These are phyloP conservation scores for Limenitis camilla DNA, from an alignment of 2,888 invertebrate genomes.

Conservation along the genomic window DNA sequence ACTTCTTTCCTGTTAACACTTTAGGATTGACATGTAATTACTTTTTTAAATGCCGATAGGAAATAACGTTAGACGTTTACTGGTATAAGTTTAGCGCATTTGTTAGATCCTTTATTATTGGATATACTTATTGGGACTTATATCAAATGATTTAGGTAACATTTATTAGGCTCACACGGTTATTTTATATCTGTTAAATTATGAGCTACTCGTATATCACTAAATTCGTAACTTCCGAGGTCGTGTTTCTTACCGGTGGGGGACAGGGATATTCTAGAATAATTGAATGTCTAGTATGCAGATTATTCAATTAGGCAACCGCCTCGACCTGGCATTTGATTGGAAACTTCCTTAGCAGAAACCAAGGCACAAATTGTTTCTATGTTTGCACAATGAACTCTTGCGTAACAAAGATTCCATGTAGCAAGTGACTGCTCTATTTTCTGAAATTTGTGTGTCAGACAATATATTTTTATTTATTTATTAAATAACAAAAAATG, in stretches of 20 bases:
- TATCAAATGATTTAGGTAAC: no score
- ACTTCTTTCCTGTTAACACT: neutral
- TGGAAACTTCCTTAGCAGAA: conserved; percentile 47
- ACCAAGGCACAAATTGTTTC: conserved; percentile 34
- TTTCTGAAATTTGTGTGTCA: conserved; percentile 2
- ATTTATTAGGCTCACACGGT: neutral
- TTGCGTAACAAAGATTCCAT: neutral
- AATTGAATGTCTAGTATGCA: conserved; percentile 41
- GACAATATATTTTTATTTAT: neutral
- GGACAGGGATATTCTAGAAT: conserved; percentile 29
- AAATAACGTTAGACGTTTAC: no score
- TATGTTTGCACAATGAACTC: conserved; percentile 16
- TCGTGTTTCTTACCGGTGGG: conserved; percentile 22
- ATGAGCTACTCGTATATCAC: neutral
- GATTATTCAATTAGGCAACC: conserved; percentile 47
- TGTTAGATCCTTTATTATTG: no score
- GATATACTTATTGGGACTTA: no score
- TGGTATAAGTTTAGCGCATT: no score
- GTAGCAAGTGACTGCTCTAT: neutral
- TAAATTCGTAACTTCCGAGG: conserved; percentile 21
- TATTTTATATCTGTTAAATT: neutral
- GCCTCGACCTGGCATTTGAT: conserved; percentile 39
- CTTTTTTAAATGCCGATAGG: neutral
- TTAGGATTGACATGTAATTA: neutral
- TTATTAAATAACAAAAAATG: no score